Evolutionary conservation across 2,888 invertebrate genomes (phyloP).

Genomic region (Lepidochrysops patricia): DNA sequence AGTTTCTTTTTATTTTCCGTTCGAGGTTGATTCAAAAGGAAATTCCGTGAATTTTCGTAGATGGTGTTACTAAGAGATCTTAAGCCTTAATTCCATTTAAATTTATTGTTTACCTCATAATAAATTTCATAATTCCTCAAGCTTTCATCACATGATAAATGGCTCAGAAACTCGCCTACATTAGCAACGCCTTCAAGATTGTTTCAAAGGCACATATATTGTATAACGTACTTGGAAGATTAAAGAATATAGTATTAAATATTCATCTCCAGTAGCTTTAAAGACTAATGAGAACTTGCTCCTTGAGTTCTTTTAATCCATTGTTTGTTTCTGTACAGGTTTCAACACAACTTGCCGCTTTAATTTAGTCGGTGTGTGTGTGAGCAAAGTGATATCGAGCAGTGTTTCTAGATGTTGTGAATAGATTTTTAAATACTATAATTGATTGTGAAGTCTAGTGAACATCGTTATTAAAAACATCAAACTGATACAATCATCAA

Average conservation of each 20-base stretch:
- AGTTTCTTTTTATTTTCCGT: background rate
- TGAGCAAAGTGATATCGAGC: background rate
- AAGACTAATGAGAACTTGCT: background rate
- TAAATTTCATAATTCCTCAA: background rate
- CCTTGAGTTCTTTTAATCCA: background rate
- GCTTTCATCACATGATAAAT: background rate
- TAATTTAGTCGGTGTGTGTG: background rate
- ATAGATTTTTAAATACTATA: no score
- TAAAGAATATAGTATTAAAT: background rate
- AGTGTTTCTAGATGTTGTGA: background rate
- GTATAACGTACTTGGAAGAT: background rate
- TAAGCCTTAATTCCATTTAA: background rate
- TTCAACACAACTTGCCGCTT: background rate
- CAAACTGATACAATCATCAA: background rate
- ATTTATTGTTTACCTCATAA: background rate
- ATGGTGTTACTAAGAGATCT: background rate
- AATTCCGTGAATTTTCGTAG: background rate
- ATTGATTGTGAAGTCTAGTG: no score
- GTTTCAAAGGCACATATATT: background rate
- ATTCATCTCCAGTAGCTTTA: background rate
- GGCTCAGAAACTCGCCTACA: background rate
- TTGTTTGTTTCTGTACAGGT: background rate
- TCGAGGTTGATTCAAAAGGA: background rate
- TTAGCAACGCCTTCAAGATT: background rate
- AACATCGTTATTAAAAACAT: background rate